Base-by-base conservation (phyloP, 1,140 invertebrate species). In the Diabrotica virgifera region DNA sequence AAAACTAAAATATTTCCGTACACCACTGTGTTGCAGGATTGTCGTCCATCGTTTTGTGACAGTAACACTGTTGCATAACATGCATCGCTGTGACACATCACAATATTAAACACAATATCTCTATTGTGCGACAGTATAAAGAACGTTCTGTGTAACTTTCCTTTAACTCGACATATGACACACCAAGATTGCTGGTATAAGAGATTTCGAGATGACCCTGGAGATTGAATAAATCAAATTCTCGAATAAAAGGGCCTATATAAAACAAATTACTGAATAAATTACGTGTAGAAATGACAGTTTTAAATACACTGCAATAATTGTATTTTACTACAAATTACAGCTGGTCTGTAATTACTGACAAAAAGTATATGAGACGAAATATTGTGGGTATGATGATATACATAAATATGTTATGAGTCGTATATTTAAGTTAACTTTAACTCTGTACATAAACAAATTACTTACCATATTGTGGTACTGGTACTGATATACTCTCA, bases 1-100 rank as follows among this genome's bases (percentile, higher is more conserved):
- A 4, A 24, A 24, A 24, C 24, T 24, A 24, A 24, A 24, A 24
- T 24, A 24, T 24, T 24, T 24, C 1, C 5, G 40, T 8, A 46
- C 40, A 46, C 40, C 40, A 46, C 40, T 46, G 40, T 46, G n/a
- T 10, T n/a, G 8, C n/a, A n/a, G n/a, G 40, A 46, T n/a, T 46
- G 40, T 46, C 40, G 40, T 46, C 53, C 35, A 14, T 55, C 53
- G 12, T 66, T 37, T 65, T 65, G 64, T 72, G 68, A 72, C 69
- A 72, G 65, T 66, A 66, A 71, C 69, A 71, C 66, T 71, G 61
- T 73, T 73, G 67, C 67, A 71, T 73, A 69, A 71, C 60, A 63
- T 71, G 64, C 66, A 67, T 65, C 57, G 13, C 61, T 71, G 71
- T 71, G 69, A 73, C 71, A 73, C 71, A 71, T 73, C 71, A 73